phyloP scores from a whole-genome alignment of 2,113 vertebrate genomes.

The Chaetodon trifascialis region DNA sequence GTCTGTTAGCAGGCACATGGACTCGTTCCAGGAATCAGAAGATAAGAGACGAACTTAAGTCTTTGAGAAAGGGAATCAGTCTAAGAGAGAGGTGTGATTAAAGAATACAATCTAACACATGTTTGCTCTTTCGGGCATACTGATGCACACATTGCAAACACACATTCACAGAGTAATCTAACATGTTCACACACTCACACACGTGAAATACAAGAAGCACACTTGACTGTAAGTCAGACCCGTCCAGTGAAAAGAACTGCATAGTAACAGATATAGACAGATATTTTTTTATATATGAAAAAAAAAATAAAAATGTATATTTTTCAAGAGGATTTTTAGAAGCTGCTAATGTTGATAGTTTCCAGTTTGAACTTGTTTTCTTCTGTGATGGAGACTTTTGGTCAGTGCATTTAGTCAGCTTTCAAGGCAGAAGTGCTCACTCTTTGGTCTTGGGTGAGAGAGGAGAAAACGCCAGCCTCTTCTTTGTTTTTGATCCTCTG shows the following conservation, averaged over 20 bases:
- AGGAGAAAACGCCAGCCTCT: constrained; percentile 11
- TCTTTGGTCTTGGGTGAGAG: constrained; percentile 32
- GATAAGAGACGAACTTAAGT: constrained; percentile 11
- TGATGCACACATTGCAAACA: constrained; percentile 48
- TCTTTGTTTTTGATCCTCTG: constrained; percentile 37
- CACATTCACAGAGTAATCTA: constrained; percentile 46
- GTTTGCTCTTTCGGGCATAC: constrained; percentile 34
- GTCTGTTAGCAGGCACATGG: constrained; percentile 82
- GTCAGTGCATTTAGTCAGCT: constrained; percentile 48
- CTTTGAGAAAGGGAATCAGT: constrained; percentile 60
- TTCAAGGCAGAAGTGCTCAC: constrained; percentile 46
- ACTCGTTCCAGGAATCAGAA: constrained; percentile 33
- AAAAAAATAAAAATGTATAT: constrained; percentile 56
- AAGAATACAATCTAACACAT: constrained; percentile 68
- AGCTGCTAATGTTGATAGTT: constrained; percentile 84
- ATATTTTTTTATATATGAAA: constrained; percentile 74
- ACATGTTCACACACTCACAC: constrained; percentile 53
- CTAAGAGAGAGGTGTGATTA: constrained; percentile 41
- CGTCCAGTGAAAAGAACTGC: constrained; percentile 74
- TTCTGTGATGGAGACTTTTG: constrained; percentile 56
- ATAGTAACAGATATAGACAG: constrained; percentile 53
- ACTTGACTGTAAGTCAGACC: constrained; percentile 72
- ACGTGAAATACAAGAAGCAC: constrained; percentile 71
- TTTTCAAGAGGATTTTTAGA: constrained; percentile 79
- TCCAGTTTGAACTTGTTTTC: constrained; percentile 50